Conservation (phyloP, 2,797 vertebrate species). For the Acomys russatus region DNA sequence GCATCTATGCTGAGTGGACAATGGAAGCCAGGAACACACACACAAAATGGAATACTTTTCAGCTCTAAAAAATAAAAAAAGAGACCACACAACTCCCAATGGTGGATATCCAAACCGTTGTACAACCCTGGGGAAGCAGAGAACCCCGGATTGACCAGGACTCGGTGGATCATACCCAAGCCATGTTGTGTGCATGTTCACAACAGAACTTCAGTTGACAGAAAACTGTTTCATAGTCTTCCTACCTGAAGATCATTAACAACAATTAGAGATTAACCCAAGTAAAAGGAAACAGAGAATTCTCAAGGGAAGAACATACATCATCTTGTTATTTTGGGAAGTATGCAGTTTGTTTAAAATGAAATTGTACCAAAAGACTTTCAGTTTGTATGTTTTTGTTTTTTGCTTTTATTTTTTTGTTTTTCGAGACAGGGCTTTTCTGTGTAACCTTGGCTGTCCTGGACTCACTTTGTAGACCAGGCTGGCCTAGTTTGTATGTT, state of each 20-base stretch:
- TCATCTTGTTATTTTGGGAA: constrained; percentile 23
- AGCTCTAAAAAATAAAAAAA: not conserved
- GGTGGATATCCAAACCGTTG: not conserved
- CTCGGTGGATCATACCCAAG: not conserved
- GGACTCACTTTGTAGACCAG: too few relatives aligned
- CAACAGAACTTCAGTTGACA: not conserved
- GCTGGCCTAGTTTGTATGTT: too few relatives aligned
- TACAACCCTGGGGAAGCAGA: not conserved
- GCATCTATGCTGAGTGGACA: not conserved
- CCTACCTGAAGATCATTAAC: not conserved
- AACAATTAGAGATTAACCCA: not conserved
- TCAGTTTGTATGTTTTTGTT: not conserved
- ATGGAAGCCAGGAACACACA: not conserved
- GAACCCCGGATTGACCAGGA: not conserved
- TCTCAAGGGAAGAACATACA: not conserved
- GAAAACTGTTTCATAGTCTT: constrained; percentile 28
- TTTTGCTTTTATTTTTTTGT: too few relatives aligned
- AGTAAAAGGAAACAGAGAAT: not conserved
- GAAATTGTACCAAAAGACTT: not conserved
- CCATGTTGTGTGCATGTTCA: not conserved
- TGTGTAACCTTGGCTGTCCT: too few relatives aligned
- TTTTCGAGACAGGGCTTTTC: too few relatives aligned
- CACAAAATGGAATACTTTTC: not conserved
- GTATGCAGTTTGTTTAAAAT: not conserved
- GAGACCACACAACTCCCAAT: not conserved